phyloP scores from a whole-genome alignment of 2,888 invertebrate species.

The Amphipoea oculea region DNA sequence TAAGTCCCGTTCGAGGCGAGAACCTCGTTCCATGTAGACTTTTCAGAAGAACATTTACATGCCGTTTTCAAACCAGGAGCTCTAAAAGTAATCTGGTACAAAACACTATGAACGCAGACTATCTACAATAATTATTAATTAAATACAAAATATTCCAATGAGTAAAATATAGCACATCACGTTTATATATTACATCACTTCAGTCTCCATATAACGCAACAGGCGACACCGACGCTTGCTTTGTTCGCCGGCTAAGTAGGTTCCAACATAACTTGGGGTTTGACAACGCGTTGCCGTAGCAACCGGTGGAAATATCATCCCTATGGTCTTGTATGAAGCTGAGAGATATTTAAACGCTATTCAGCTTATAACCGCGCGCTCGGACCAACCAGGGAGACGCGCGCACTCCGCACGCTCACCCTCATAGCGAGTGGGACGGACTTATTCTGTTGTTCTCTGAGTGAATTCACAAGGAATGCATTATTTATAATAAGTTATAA shows the following conservation, averaged over 20 bases:
- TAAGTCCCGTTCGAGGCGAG: neutral
- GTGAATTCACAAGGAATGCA: too few species aligned
- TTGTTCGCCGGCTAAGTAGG: slow-evolving; percentile 46
- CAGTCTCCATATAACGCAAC: slow-evolving; percentile 79
- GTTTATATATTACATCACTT: slow-evolving; percentile 79
- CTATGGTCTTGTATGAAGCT: slow-evolving; percentile 6
- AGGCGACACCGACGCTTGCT: slow-evolving; percentile 50
- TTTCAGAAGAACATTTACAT: neutral
- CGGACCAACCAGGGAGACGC: too few species aligned
- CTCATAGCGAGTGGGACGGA: too few species aligned
- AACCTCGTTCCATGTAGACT: neutral
- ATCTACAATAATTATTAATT: slow-evolving; percentile 61
- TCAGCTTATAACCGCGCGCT: neutral
- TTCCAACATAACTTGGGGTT: slow-evolving; percentile 8
- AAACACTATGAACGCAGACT: slow-evolving; percentile 42
- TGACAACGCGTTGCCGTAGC: slow-evolving; percentile 39
- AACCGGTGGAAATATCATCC: slow-evolving; percentile 19
- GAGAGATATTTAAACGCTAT: neutral
- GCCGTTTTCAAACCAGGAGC: neutral
- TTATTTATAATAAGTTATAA: too few species aligned
- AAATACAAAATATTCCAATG: slow-evolving; percentile 78
- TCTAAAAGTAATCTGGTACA: slow-evolving; percentile 37
- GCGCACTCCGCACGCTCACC: too few species aligned
- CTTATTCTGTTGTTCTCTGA: too few species aligned
- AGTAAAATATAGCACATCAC: slow-evolving; percentile 83